Evolutionary conservation across 2,888 invertebrate genomes (phyloP).

Genomic region (Stegophylla sp.): DNA sequence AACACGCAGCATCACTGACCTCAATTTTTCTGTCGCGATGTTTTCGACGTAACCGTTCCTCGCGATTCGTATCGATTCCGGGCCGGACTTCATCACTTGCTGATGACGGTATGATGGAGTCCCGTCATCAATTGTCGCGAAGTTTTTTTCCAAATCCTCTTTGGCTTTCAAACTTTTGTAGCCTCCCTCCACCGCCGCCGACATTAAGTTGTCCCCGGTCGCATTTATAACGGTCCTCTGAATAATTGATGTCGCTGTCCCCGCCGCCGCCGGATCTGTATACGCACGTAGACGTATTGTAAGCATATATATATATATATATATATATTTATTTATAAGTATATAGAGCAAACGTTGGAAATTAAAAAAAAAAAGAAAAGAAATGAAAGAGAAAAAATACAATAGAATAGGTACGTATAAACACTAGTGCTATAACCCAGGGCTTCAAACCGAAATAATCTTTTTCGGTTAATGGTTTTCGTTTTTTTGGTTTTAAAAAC

Average conservation of each 20-base stretch:
- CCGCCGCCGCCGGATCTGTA: conserved; percentile 1
- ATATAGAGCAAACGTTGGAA: neutral
- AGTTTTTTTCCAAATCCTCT: conserved; percentile 52
- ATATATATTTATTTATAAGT: too few species aligned
- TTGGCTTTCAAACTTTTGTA: conserved; percentile 61
- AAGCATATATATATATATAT: too few species aligned
- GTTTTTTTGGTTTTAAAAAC: too few species aligned
- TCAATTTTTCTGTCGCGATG: conserved; percentile 72
- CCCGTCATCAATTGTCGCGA: conserved; percentile 64
- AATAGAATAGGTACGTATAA: neutral
- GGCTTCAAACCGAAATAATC: too few species aligned
- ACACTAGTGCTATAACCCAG: too few species aligned
- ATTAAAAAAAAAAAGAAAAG: neutral
- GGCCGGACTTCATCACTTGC: conserved; percentile 72
- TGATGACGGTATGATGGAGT: conserved; percentile 70
- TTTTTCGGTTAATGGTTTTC: too few species aligned
- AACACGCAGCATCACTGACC: conserved; percentile 28
- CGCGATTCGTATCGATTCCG: conserved; percentile 71
- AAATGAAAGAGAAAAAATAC: neutral
- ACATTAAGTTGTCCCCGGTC: conserved; percentile 68
- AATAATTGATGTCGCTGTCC: conserved; percentile 48
- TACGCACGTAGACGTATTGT: too few species aligned
- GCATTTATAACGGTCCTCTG: conserved; percentile 68
- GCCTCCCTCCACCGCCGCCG: conserved; percentile 66
- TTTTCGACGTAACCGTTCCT: conserved; percentile 74